Evolutionary conservation across 2,888 invertebrate species (phyloP).

Genomic region (Trichacis sp.): DNA sequence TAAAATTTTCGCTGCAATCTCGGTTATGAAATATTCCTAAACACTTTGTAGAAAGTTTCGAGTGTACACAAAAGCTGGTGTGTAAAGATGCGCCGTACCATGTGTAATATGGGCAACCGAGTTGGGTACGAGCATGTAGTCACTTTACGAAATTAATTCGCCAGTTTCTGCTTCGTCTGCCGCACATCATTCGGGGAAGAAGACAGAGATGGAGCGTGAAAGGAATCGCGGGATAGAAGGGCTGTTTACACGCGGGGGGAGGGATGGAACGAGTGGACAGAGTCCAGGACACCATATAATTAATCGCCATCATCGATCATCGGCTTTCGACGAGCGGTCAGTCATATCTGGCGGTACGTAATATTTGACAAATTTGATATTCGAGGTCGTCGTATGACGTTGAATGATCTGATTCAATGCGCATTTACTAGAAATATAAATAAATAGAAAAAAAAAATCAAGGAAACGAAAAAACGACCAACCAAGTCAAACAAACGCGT

Average conservation of each 20-base stretch:
- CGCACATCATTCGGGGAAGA: constrained; percentile 29
- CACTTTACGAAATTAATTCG: constrained; percentile 43
- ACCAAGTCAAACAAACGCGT: neutral
- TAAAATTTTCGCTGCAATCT: constrained; percentile 6
- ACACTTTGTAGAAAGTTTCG: constrained; percentile 19
- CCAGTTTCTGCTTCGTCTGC: constrained; percentile 33
- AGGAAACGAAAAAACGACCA: neutral
- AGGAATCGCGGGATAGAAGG: constrained; percentile 16
- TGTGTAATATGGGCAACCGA: constrained; percentile 33
- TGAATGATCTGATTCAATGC: neutral
- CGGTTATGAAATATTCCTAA: constrained; percentile 1
- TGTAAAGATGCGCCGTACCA: constrained; percentile 34
- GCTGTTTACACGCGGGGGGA: constrained; percentile 31
- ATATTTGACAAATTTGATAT: constrained; percentile 3
- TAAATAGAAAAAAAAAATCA: too few species aligned
- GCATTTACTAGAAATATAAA: too few species aligned
- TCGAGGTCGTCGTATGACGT: neutral
- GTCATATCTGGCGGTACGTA: constrained; percentile 35
- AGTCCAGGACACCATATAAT: constrained; percentile 58
- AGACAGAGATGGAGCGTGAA: constrained; percentile 26
- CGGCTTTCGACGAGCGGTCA: constrained; percentile 55
- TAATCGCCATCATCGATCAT: constrained; percentile 66
- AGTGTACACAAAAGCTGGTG: constrained; percentile 29
- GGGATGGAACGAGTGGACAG: constrained; percentile 12
- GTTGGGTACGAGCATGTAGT: constrained; percentile 31